Evolutionary conservation across 1,140 invertebrate species (phyloP).

Genomic region (Probaryconus sp.): DNA sequence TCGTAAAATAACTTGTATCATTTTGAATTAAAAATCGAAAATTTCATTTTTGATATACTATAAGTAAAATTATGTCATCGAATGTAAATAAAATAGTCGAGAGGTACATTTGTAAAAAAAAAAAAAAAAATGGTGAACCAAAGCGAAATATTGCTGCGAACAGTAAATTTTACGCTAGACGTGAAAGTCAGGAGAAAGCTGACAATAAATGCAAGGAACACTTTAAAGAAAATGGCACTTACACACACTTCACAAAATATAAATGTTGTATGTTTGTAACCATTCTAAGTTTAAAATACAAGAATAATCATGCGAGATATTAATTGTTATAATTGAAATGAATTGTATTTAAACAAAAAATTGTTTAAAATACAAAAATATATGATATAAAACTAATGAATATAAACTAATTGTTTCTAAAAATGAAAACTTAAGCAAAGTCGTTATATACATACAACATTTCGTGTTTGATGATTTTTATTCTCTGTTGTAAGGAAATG

Average conservation of each 20-base stretch:
- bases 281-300: background rate
- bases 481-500: background rate
- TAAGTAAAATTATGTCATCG: slow-evolving; percentile 48
- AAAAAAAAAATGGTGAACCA: slow-evolving; percentile 6
- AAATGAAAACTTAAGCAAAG: slow-evolving; percentile 12
- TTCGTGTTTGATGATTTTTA: slow-evolving; percentile 17
- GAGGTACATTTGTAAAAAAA: slow-evolving; percentile 49
- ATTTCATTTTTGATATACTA: slow-evolving; percentile 2
- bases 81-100: slow-evolving; percentile 51
- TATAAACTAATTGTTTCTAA: too few species aligned
- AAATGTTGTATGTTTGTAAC: slow-evolving; percentile 54
- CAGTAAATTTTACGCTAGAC: slow-evolving; percentile 44
- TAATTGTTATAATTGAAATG: slow-evolving; percentile 5
- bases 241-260: slow-evolving; percentile 35
- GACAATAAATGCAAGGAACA: slow-evolving; percentile 70
- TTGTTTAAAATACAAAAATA: slow-evolving; percentile 1
- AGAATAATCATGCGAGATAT: too few species aligned
- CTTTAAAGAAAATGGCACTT: slow-evolving; percentile 22
- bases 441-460: slow-evolving; percentile 53
- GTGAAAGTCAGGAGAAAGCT: slow-evolving; percentile 67
- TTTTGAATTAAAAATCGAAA: background rate
- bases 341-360: slow-evolving; percentile 1
- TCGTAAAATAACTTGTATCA: too few species aligned
- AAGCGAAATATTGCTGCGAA: slow-evolving; percentile 25
- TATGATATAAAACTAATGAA: slow-evolving; percentile 6